These are phyloP conservation scores for Sinocyclocheilus maitianheensis DNA, from an alignment of 2,113 vertebrate genomes.

Conservation along the genomic window DNA sequence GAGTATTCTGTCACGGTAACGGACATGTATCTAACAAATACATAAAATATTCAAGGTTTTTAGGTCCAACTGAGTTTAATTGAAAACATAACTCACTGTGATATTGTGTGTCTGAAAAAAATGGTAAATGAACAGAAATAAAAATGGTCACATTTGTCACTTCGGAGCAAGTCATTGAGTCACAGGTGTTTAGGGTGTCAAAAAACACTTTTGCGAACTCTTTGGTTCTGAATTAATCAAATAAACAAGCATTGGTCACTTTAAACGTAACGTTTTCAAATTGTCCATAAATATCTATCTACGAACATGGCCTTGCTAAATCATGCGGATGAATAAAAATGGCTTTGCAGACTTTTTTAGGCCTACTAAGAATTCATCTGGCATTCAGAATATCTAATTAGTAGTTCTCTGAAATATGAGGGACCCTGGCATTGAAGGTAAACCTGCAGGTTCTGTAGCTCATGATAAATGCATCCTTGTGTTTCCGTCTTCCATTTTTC, in stretches of 20 bases:
- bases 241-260: neutral
- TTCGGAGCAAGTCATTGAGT: constrained; percentile 18
- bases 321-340: neutral
- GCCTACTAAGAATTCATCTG: neutral
- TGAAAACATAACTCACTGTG: neutral
- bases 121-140: neutral
- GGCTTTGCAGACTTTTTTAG: neutral
- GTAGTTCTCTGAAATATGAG: neutral
- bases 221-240: constrained; percentile 15
- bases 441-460: neutral
- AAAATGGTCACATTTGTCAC: neutral
- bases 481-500: neutral
- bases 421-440: neutral
- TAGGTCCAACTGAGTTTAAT: constrained; percentile 7
- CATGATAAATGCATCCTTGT: neutral
- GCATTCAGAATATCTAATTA: neutral
- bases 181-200: neutral
- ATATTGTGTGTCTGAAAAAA: constrained; percentile 23
- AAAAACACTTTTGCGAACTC: neutral
- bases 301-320: neutral
- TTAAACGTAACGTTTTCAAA: neutral
- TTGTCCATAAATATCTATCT: neutral
- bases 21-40: neutral
- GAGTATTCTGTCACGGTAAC: neutral
- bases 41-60: constrained; percentile 26